A percentile compares a stretch with the other conserved stretches of the same genome.
phyloP scores from a whole-genome alignment of 1,140 invertebrate species.

The Propsilocerus akamusi region DNA sequence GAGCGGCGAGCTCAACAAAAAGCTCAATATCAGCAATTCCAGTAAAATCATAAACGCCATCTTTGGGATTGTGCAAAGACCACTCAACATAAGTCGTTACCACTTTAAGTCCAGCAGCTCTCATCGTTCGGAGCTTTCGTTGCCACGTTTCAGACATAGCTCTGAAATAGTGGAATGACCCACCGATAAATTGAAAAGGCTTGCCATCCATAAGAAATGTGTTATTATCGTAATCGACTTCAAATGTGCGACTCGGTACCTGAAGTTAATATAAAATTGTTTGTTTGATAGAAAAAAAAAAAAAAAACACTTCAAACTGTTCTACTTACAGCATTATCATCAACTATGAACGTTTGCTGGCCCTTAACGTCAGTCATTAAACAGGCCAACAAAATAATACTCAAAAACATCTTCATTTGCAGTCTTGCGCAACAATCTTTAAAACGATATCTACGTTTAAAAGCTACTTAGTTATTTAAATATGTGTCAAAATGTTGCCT shows the following conservation, averaged over 20 bases:
- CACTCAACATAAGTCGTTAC: slow-evolving; percentile 65
- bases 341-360: not conserved
- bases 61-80: slow-evolving; percentile 68
- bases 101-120: slow-evolving; percentile 70
- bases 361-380: not conserved
- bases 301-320: not conserved
- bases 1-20: slow-evolving; percentile 48
- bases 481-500: too few relatives aligned
- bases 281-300: not conserved
- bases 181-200: slow-evolving; percentile 62
- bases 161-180: slow-evolving; percentile 80
- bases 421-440: too few relatives aligned
- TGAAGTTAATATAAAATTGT: not conserved
- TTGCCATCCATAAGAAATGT: slow-evolving; percentile 62
- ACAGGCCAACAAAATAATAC: not conserved
- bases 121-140: slow-evolving; percentile 58
- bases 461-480: too few relatives aligned
- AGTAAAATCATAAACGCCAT: slow-evolving; percentile 45
- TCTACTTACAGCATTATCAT: slow-evolving; percentile 1
- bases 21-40: slow-evolving; percentile 33
- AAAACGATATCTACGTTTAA: too few relatives aligned
- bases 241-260: slow-evolving; percentile 11
- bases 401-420: too few relatives aligned
- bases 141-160: slow-evolving; percentile 61
- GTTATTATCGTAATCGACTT: slow-evolving; percentile 46